Evolutionary conservation across 2,888 invertebrate genomes (phyloP), one percentile per base, ranked within the genome.

Genomic region (Cataglyphis cursor): DNA sequence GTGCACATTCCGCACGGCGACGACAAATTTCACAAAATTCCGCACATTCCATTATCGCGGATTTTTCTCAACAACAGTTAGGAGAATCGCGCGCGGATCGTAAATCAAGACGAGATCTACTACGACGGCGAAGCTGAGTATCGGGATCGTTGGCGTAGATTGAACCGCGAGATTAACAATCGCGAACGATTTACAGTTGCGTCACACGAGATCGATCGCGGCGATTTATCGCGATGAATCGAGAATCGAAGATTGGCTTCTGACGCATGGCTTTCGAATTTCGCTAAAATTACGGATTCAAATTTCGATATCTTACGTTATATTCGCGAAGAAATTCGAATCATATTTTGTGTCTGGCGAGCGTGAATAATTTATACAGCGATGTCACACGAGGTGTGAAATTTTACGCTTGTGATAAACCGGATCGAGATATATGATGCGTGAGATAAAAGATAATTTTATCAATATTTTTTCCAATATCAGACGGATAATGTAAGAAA

Each of bases 21-120:
- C 54, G 78, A 82, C 51, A 78, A 85, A 82, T 85, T 85, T 86
- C 78, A 85, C 78, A 64, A 82, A 85, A 84, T 82, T 41, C 82
- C 78, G 24, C 59, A 62, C 84, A 73, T 84, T 62, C 81, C 81
- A 44, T 24, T n/a, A 68, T 68, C 35, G 48, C 8, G 70, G 24
- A 75, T 41, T 76, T 57, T 72, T 51, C 41, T n/a, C 5, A 54
- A 4, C 8, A n/a, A 1, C 48, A 10, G 9, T 5, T n/a, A 68
- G 51, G 66, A 35, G 70, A 28, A 12, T 12, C 21, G 31, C 68
- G 70, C 72, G 38, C 28, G 70, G 74, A 31, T 80, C 59, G 78
- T 59, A 78, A 78, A 78, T 78, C 31, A 73, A 80, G 59, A 21
- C 12, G 74, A 73, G 74, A 80, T 73, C 59, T 61, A 72, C 31